A percentile compares a stretch with the other conserved stretches of the same genome.
Conservation (phyloP, 2,113 vertebrate genomes). For the Haplochromis burtoni region DNA sequence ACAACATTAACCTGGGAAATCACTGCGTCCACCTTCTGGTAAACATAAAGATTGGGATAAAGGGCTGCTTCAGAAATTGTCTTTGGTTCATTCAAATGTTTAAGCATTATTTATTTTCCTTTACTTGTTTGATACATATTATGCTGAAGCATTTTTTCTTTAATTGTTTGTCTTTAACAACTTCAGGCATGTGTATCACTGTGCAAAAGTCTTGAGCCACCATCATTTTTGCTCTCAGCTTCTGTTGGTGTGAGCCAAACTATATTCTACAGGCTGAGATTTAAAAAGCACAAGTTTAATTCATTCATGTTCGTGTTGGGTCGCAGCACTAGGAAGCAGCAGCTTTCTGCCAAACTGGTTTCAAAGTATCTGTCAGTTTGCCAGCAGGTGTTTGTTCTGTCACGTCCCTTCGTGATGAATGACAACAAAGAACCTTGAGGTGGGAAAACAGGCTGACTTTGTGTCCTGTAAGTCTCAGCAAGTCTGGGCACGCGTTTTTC, state of each 20-base stretch:
- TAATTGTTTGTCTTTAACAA: neutral
- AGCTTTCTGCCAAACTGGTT: neutral
- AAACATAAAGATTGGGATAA: neutral
- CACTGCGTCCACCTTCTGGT: rapidly evolving
- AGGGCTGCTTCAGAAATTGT: neutral
- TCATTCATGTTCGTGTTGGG: rapidly evolving
- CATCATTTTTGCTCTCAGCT: neutral
- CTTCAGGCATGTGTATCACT: neutral
- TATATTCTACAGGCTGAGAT: neutral
- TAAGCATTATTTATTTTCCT: neutral
- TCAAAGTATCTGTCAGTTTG: neutral
- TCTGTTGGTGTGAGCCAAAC: neutral
- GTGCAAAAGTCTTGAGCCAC: neutral
- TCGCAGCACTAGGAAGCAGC: neutral
- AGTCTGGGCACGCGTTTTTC: neutral
- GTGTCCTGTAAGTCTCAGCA: neutral
- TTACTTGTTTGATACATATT: neutral
- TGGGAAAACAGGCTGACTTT: neutral
- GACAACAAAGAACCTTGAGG: neutral
- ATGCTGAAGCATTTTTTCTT: neutral
- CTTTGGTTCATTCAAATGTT: neutral
- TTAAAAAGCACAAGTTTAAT: neutral
- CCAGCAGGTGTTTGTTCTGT: neutral
- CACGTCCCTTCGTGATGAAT: neutral
- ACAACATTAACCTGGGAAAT: neutral